Conservation (phyloP, 2,797 vertebrate species). For the Manis crassicaudata region DNA sequence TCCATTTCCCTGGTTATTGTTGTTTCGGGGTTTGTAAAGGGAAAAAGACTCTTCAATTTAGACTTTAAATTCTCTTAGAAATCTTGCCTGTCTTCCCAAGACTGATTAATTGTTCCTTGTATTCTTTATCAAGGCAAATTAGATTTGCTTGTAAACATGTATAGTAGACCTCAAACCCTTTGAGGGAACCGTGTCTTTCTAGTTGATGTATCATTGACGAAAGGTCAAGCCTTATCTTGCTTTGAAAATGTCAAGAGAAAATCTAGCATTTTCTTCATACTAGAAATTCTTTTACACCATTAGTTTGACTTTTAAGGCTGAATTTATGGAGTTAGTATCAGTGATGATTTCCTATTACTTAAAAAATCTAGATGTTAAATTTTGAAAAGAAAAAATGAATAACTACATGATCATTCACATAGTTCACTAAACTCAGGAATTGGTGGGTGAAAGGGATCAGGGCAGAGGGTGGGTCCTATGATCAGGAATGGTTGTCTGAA, state of each 20-base stretch:
- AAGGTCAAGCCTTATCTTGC: not conserved
- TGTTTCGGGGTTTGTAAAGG: not conserved
- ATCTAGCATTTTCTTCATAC: not conserved
- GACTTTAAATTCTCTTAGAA: not conserved
- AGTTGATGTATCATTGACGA: not conserved
- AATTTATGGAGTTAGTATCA: not conserved
- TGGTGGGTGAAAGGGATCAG: not conserved
- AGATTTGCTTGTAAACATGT: not conserved
- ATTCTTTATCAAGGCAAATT: not conserved
- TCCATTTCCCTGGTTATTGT: not conserved
- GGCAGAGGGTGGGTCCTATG: not conserved
- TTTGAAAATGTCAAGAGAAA: constrained; percentile 26
- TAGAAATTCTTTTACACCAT: not conserved
- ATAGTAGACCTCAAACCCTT: not conserved
- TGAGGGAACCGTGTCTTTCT: not conserved
- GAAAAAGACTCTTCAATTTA: not conserved
- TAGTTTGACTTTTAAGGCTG: not conserved
- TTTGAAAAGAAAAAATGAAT: constrained; percentile 14
- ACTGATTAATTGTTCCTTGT: not conserved
- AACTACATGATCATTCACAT: not conserved
- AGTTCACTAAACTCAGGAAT: not conserved
- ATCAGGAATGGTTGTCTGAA: not conserved
- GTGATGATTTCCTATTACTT: not conserved
- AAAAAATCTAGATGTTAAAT: not conserved
- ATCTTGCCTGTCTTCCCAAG: not conserved